Evolutionary conservation across 23 tunicate species (phyloP), one percentile per base, ranked within the genome.

Genomic region (Styela clava): DNA sequence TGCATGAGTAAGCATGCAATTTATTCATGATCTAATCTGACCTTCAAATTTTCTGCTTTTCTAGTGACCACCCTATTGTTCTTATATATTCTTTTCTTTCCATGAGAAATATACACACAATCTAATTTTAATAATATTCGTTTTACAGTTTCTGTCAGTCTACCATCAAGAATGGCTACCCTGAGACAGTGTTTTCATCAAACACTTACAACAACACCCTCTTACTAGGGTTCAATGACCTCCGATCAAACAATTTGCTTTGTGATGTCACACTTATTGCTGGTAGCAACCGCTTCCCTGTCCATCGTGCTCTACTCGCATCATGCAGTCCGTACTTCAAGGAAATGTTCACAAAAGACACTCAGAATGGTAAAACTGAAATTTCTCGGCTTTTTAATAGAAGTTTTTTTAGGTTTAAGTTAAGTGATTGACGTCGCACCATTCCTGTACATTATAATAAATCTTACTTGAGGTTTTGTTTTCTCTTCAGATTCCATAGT

Each of bases 241-340:
- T 95, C 23, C 69, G 99, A 27, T 76, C 85, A 0, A 82, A 95
- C 56, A 83, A 81, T 44, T 83, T 89, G 1, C 86, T 95, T 18
- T 95, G 99, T 73, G 99, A 95, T 74, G 99, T 95, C 73, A 95
- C 99, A 2, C 82, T 95, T 37, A 95, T 95, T 36, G 85, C 99
- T 2, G 99, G 99, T 71, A 90, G 35, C 63, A 24, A 84, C 31
- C 83, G 95, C 30, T 95, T 86, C 73, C 99, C 99, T 0, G 99
- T 95, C 5, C 99, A 95, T 51, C 86, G 99, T 27, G 86, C 96
- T 19, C 64, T 95, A 52, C 84, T 95, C 1, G 99, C 99, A 2
- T 96, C 99, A 72, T 95, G 99, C 82, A 89, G 95, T 62, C 99
- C 99, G 19, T 95, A 95, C 74, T 95, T 95, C 78, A 64, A 83